These are phyloP conservation scores for Enchytraeus crypticus DNA, from an alignment of 2,888 invertebrate genomes.

Conservation along the genomic window DNA sequence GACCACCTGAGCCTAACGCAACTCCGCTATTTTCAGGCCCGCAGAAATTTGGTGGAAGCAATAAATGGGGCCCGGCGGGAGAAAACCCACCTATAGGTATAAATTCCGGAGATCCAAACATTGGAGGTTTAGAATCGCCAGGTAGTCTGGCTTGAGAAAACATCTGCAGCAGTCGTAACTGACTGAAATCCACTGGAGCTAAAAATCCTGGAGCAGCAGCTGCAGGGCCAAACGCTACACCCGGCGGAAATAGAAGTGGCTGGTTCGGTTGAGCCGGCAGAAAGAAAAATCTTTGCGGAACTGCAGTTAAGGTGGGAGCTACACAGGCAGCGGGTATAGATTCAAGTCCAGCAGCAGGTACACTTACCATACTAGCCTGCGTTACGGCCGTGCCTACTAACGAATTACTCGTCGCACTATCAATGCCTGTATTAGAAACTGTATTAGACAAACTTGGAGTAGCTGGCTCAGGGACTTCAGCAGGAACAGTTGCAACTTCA, in stretches of 20 bases:
- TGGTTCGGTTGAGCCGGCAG: conserved; percentile 8
- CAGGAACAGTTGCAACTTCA: neutral
- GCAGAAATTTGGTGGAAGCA: too few species aligned
- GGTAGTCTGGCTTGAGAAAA: too few species aligned
- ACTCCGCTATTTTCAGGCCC: too few species aligned
- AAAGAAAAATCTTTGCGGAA: conserved; percentile 7
- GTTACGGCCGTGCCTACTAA: neutral
- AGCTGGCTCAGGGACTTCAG: neutral
- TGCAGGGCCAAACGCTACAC: conserved; percentile 2
- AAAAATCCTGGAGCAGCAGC: conserved; percentile 2
- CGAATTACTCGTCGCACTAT: too few species aligned
- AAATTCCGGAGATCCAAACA: too few species aligned
- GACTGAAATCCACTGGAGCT: conserved; percentile 13
- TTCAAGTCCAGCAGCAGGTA: neutral
- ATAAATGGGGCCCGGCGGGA: too few species aligned
- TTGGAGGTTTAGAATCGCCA: too few species aligned
- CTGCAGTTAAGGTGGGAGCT: too few species aligned
- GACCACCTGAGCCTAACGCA: too few species aligned
- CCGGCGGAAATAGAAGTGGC: conserved; percentile 5
- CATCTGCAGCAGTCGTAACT: conserved; percentile 15
- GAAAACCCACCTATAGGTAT: too few species aligned
- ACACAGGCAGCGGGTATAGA: neutral
- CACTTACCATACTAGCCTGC: neutral
- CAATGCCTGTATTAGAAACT: neutral
- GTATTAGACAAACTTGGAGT: neutral